These are phyloP conservation scores for Pecten maximus DNA, from an alignment of 2,888 invertebrate species.

Conservation along the genomic window DNA sequence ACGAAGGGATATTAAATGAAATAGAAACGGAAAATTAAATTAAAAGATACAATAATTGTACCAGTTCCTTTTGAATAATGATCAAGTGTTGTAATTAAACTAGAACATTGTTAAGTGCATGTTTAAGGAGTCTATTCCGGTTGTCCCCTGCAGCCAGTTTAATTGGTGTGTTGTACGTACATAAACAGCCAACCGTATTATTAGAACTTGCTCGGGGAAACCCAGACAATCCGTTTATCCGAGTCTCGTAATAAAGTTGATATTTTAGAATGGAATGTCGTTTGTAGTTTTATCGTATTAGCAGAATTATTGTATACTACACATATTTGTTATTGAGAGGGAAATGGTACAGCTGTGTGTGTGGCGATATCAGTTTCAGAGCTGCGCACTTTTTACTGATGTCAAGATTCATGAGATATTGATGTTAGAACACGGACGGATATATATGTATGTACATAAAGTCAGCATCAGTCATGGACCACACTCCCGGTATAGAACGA, in stretches of 20 bases:
- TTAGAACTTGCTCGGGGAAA: no score
- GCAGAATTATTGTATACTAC: neutral
- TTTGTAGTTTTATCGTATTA: neutral
- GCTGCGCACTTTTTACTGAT: neutral
- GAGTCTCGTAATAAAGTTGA: neutral
- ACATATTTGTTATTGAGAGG: neutral
- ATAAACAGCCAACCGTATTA: neutral
- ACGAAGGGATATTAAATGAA: no score
- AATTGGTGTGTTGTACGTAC: neutral
- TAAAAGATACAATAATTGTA: no score
- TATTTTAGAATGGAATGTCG: neutral
- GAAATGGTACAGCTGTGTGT: neutral
- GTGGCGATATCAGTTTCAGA: neutral
- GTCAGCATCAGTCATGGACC: no score
- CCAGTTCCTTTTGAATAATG: neutral
- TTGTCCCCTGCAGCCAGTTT: neutral
- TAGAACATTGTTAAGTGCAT: neutral
- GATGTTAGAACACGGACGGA: neutral
- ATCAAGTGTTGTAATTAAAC: neutral
- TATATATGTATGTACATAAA: no score
- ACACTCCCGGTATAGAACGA: no score
- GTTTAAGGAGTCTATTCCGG: slow-evolving; percentile 16
- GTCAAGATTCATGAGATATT: no score
- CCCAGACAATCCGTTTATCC: no score
- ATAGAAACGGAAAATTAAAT: no score